Percentiles rank a stretch among this genome's conserved stretches.
Evolutionary conservation across 2,888 invertebrate genomes (phyloP).

Genomic region (Lagria hirta): DNA sequence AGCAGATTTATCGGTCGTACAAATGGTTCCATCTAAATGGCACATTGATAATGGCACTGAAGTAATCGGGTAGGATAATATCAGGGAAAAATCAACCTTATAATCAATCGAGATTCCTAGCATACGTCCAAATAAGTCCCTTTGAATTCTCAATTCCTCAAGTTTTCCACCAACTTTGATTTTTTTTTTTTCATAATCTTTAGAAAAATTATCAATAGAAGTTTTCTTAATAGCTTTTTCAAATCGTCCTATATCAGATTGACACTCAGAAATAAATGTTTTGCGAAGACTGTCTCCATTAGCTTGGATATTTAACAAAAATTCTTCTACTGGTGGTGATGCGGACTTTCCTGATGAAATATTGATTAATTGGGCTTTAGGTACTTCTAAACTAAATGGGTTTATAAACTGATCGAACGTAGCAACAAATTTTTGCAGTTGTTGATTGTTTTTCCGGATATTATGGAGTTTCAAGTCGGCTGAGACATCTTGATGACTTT

Average conservation of each 20-base stretch:
- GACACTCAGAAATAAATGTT: slow-evolving; percentile 38
- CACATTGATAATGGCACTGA: slow-evolving; percentile 40
- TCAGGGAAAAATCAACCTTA: slow-evolving; percentile 27
- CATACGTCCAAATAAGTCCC: slow-evolving; percentile 34
- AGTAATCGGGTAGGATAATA: slow-evolving; percentile 40
- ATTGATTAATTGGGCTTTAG: slow-evolving; percentile 12
- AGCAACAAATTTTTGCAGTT: slow-evolving; percentile 19
- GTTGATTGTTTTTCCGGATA: slow-evolving; percentile 13
- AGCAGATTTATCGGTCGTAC: slow-evolving; percentile 38
- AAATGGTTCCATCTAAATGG: slow-evolving; percentile 29
- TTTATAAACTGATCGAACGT: slow-evolving; percentile 16
- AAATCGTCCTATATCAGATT: slow-evolving; percentile 31
- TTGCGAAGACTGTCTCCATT: slow-evolving; percentile 30
- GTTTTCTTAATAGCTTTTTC: slow-evolving; percentile 35
- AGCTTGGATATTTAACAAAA: slow-evolving; percentile 10
- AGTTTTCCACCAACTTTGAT: slow-evolving; percentile 32
- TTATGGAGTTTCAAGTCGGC: not conserved
- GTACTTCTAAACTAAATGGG: slow-evolving; percentile 11
- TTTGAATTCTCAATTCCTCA: slow-evolving; percentile 33
- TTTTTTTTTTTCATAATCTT: slow-evolving; percentile 15
- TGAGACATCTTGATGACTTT: slow-evolving; percentile 3
- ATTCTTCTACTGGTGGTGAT: slow-evolving; percentile 16
- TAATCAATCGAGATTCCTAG: slow-evolving; percentile 19
- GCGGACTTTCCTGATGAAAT: slow-evolving; percentile 12
- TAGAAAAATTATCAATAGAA: slow-evolving; percentile 31